Conservation (phyloP, 2,797 vertebrate species). For the Trichosurus vulpecula region DNA sequence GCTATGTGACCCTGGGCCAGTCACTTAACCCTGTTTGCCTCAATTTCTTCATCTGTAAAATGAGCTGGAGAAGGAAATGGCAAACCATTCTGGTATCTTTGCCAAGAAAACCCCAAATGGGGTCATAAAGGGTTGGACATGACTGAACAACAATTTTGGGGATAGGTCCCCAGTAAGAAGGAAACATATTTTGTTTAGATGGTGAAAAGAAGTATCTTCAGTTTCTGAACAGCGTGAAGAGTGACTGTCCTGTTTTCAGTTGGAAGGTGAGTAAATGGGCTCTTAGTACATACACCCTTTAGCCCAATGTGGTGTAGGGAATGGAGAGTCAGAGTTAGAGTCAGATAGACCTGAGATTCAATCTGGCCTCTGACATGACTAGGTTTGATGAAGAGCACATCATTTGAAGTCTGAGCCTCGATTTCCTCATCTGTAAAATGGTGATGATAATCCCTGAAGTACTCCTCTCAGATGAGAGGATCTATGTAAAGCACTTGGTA, state of each 20-base stretch:
- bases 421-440: background rate
- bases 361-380: background rate
- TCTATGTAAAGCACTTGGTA: background rate
- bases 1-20: background rate
- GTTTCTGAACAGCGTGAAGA: background rate
- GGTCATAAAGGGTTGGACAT: no score
- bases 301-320: background rate
- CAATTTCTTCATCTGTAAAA: background rate
- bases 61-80: background rate
- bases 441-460: background rate
- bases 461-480: background rate
- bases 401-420: background rate
- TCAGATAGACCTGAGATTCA: background rate
- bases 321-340: background rate
- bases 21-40: background rate
- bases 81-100: background rate
- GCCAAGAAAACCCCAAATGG: background rate
- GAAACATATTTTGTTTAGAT: background rate
- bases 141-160: background rate
- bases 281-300: background rate
- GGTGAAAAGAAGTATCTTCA: background rate
- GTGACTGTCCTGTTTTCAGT: background rate
- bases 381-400: background rate
- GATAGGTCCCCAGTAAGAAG: background rate
- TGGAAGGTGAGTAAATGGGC: background rate